Conservation (phyloP, 2,797 vertebrate species). For the Hypotaenidia okinawae region DNA sequence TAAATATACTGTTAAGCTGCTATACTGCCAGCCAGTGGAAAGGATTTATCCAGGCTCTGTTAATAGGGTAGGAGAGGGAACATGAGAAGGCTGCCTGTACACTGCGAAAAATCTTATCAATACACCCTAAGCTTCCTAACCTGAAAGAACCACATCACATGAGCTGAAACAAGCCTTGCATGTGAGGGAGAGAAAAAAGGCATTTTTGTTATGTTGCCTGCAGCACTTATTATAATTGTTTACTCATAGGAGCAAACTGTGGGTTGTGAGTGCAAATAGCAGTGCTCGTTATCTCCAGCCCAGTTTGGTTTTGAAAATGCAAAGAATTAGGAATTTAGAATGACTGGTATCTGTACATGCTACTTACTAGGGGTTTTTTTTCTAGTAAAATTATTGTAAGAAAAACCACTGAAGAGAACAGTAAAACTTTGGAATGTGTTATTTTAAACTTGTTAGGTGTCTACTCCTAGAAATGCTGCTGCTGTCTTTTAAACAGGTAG, state of each 20-base stretch:
- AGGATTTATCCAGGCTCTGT: not conserved
- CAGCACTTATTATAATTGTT: not conserved
- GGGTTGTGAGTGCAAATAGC: not conserved
- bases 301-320: not conserved
- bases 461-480: not conserved
- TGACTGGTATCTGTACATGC: not conserved
- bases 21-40: not conserved
- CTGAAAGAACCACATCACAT: not conserved
- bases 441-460: not conserved
- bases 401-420: not conserved
- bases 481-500: not conserved
- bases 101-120: not conserved
- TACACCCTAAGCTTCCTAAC: not conserved
- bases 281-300: not conserved
- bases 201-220: not conserved
- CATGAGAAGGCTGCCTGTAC: not conserved
- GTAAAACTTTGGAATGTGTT: not conserved
- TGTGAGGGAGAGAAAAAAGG: not conserved
- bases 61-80: not conserved
- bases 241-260: not conserved
- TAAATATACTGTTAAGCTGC: not conserved
- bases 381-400: not conserved
- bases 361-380: not conserved
- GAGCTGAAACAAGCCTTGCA: not conserved
- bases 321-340: not conserved